A percentile compares a stretch with the other conserved stretches of the same genome.
These are phyloP conservation scores for Danio kyathit DNA, from an alignment of 2,797 vertebrate genomes.

Conservation along the genomic window DNA sequence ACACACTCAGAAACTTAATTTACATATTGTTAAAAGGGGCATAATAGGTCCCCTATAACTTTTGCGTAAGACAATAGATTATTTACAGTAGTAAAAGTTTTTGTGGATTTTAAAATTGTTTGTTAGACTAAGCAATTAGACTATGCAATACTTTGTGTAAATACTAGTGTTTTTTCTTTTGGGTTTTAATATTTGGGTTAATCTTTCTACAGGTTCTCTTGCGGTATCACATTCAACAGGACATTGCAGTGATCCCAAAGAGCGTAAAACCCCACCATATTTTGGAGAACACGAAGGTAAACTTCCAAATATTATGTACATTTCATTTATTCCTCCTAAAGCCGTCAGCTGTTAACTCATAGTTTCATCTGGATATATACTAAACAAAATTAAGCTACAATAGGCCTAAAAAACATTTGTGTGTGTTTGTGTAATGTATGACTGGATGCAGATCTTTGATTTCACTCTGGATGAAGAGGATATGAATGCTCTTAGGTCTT, in stretches of 20 bases:
- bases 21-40: too few relatives aligned
- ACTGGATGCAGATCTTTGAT: conserved; percentile 62
- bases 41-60: too few relatives aligned
- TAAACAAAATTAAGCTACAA: neutral
- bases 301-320: neutral
- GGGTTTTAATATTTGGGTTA: neutral
- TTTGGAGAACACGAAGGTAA: conserved; percentile 82
- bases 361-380: neutral
- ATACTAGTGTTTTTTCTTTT: neutral
- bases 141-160: too few relatives aligned
- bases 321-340: neutral
- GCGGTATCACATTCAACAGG: conserved; percentile 79
- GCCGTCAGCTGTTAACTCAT: neutral
- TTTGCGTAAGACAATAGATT: too few relatives aligned
- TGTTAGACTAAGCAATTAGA: too few relatives aligned
- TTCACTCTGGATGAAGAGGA: conserved; percentile 77
- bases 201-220: conserved; percentile 73
- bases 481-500: conserved; percentile 69
- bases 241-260: conserved; percentile 78
- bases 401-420: neutral
- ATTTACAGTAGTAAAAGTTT: too few relatives aligned
- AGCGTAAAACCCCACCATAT: conserved; percentile 81
- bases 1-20: too few relatives aligned
- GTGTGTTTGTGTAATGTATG: neutral
- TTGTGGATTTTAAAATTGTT: too few relatives aligned